Base-by-base conservation (phyloP, 2,113 vertebrate genomes). In the Orientallactaga bullata region DNA sequence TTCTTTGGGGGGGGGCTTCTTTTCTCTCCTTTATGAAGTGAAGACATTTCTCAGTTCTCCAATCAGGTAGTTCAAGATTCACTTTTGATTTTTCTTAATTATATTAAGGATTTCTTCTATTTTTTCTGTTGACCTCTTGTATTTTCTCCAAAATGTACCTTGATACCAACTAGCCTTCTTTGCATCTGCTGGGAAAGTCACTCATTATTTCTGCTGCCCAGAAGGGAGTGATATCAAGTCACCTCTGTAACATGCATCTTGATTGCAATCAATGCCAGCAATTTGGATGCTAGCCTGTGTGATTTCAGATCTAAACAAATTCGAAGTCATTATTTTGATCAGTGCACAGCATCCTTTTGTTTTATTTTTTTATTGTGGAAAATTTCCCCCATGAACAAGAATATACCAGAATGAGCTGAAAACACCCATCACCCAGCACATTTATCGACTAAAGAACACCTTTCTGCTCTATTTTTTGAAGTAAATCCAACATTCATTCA, bases 251-350 rank as follows among this genome's bases (percentile, higher is more conserved):
- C 11, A 26, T 4, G 13, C 26, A 35, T 47, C 72, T 84, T 93
- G 94, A 90, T 88, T 93, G 73, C 69, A 69, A 58, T 71, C 90
- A 88, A 65, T 30, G 69, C 58, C 69, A 71, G 66, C 78, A 78
- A 61, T 93, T 88, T 90, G 58, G 74, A 47, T 73, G 88, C 88
- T 73, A 88, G 90, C 68, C 80, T 55, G 88, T 55, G 68, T 3
- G 60, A 39, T 37, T 94, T 82, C 42, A 51, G 68, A 77, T 76
- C 51, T 42, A 73, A 73, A 42, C 32, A 35, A 26, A 17, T 82
- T 82, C 51, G 74, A 88, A 93, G 93, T 80, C 63, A 35, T 42
- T 90, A 32, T 93, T 93, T 77, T 55, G 68, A 81, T 92, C 39
- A 79, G 55, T 32, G 68, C 12, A 4, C 11, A 28, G 60, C 12